Base-by-base conservation (phyloP, 1,140 invertebrate genomes). In the Protaetia brevitarsis region DNA sequence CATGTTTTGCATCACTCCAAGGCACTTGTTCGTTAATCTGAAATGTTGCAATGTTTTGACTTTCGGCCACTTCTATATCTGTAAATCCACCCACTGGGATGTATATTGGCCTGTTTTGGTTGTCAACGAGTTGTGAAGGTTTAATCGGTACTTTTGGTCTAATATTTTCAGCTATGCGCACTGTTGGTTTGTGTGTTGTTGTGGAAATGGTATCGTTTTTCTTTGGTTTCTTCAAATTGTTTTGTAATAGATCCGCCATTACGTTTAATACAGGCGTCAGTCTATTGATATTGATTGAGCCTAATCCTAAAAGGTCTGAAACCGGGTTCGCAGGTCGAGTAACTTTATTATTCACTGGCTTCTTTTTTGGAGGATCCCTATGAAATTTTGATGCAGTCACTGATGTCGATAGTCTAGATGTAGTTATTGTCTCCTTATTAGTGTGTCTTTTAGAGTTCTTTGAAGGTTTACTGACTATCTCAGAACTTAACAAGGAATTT, bases 261-360 rank as follows among this genome's bases (percentile, higher is more conserved):
- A 86, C 87, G 68, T 85, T 87, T 13, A 90, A 80, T 8, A 89
- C 83, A 23, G 87, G 87, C n/a, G 83, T 82, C 57, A 92, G 75
- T 71, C 87, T 84, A 78, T 90, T 87, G n/a, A 90, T 88, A 66
- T 88, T 87, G 8, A 90, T 80, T 1, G 87, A 86, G 10, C 87
- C 87, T 36, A 89, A 73, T 70, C 84, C 84, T 58, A 84, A 73
- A 6, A 85, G 73, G 76, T 85, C 83, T 2, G 80, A 79, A 8
- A 83, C 80, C 63, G 69, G 63, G 13, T 66, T 62, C 1, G 64
- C 68, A 7, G 74, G 71, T 68, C 82, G 80, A 64, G 80, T 77
- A 67, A 51, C 11, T 82, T 82, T 69, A 19, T n/a, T n/a, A n/a
- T 79, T 81, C 37, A 80, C 78, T 7, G 79, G 77, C 76, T 83